A percentile compares a stretch with the other conserved stretches of the same genome.
These are phyloP conservation scores for Nothobranchius furzeri DNA, from an alignment of 2,113 vertebrate species.

Conservation along the genomic window DNA sequence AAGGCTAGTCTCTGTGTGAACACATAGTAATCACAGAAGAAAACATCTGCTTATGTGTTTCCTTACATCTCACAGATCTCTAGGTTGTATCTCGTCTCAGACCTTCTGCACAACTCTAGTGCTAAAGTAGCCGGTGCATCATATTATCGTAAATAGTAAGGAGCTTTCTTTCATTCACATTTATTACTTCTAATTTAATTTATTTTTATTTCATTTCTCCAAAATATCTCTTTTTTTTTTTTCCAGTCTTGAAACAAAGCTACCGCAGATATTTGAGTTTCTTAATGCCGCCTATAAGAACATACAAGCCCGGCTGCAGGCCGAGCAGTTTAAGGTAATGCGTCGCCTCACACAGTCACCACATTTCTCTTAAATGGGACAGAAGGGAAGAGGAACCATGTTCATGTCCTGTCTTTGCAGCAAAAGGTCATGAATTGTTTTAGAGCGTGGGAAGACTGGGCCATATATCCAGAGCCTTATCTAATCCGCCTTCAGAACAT, in stretches of 20 bases:
- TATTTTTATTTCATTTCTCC: conserved; percentile 1
- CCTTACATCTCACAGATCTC: conserved; percentile 68
- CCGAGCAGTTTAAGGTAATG: conserved; percentile 83
- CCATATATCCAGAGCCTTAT: conserved; percentile 82
- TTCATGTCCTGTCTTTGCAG: conserved; percentile 46
- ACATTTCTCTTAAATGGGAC: not conserved
- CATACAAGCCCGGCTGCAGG: conserved; percentile 82
- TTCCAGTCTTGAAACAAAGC: conserved; percentile 80
- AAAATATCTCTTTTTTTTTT: conserved; percentile 10
- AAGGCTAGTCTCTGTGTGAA: conserved; percentile 50
- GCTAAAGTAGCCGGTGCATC: conserved; percentile 84
- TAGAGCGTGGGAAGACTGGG: conserved; percentile 85
- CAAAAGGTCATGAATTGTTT: conserved; percentile 84
- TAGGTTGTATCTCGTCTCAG: conserved; percentile 81
- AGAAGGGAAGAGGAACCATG: not conserved
- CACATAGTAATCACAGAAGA: too few species aligned
- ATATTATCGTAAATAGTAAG: conserved; percentile 85
- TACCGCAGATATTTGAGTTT: conserved; percentile 80
- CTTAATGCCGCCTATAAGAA: conserved; percentile 78
- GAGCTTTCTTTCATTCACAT: not conserved
- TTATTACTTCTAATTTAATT: not conserved
- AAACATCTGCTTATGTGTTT: not conserved
- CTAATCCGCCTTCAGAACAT: conserved; percentile 84
- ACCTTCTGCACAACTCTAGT: conserved; percentile 82
- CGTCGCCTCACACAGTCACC: not conserved